Conservation (phyloP, 2,888 invertebrate genomes). For the Matsumyia berberina region DNA sequence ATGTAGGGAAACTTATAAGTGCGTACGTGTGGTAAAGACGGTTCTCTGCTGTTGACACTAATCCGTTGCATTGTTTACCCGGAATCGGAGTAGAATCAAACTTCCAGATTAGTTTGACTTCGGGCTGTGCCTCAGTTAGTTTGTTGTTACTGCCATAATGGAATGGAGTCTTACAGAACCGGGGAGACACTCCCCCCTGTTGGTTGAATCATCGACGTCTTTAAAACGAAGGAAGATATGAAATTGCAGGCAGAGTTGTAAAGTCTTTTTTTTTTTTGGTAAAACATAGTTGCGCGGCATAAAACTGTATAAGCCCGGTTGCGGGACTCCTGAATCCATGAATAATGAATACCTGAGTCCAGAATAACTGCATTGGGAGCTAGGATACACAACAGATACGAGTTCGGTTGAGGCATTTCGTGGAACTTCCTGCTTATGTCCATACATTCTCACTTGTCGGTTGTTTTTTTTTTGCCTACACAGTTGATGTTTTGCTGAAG, state of each 20-base stretch:
- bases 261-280: neutral
- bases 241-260: no score
- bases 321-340: slow-evolving; percentile 53
- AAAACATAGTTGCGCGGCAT: slow-evolving; percentile 53
- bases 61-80: slow-evolving; percentile 72
- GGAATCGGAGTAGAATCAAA: slow-evolving; percentile 70
- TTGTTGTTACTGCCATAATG: slow-evolving; percentile 48
- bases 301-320: slow-evolving; percentile 62
- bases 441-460: slow-evolving; percentile 20
- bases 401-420: slow-evolving; percentile 49
- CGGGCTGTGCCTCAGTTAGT: slow-evolving; percentile 26
- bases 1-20: no score
- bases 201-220: slow-evolving; percentile 37
- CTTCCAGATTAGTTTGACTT: slow-evolving; percentile 74
- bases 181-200: neutral
- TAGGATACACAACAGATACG: slow-evolving; percentile 33
- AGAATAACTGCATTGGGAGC: slow-evolving; percentile 66
- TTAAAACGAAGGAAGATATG: no score
- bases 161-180: slow-evolving; percentile 47
- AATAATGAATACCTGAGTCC: slow-evolving; percentile 73
- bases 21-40: slow-evolving; percentile 59
- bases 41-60: slow-evolving; percentile 68
- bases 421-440: slow-evolving; percentile 58
- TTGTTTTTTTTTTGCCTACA: slow-evolving; percentile 11
- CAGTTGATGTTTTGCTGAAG: slow-evolving; percentile 51